Conservation (phyloP, 2,888 invertebrate species). For the Chorisops tibialis region DNA sequence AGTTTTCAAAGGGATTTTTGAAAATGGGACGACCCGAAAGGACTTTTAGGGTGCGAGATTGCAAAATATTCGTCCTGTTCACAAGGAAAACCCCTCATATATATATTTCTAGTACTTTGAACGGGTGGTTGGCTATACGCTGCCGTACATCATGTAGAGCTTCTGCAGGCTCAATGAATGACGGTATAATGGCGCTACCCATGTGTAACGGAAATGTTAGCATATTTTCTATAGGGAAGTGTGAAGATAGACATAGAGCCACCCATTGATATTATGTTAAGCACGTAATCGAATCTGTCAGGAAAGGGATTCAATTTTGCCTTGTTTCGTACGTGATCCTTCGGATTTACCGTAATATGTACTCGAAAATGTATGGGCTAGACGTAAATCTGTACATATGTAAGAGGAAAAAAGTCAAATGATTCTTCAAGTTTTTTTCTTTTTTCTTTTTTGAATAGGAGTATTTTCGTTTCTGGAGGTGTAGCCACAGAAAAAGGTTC, state of each 20-base stretch:
- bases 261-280: conserved; percentile 34
- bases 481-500: conserved; percentile 2
- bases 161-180: too few species aligned
- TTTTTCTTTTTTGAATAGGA: conserved; percentile 7
- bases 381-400: conserved; percentile 13
- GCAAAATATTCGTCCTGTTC: too few species aligned
- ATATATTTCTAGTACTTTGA: too few species aligned
- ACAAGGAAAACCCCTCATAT: too few species aligned
- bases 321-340: conserved; percentile 34
- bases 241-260: conserved; percentile 29
- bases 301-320: conserved; percentile 32
- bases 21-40: background rate
- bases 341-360: conserved; percentile 6
- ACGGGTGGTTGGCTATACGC: too few species aligned
- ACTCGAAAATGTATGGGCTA: background rate
- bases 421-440: conserved; percentile 28
- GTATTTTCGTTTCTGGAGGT: background rate
- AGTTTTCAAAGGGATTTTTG: background rate
- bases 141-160: too few species aligned
- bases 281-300: conserved; percentile 35
- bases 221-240: conserved; percentile 29
- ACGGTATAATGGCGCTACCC: conserved; percentile 30
- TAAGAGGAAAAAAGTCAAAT: conserved; percentile 30
- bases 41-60: too few species aligned
- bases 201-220: conserved; percentile 34